A percentile compares a stretch with the other conserved stretches of the same genome.
phyloP scores from a whole-genome alignment of 2,888 invertebrate genomes.

The Luffia ferchaultella region DNA sequence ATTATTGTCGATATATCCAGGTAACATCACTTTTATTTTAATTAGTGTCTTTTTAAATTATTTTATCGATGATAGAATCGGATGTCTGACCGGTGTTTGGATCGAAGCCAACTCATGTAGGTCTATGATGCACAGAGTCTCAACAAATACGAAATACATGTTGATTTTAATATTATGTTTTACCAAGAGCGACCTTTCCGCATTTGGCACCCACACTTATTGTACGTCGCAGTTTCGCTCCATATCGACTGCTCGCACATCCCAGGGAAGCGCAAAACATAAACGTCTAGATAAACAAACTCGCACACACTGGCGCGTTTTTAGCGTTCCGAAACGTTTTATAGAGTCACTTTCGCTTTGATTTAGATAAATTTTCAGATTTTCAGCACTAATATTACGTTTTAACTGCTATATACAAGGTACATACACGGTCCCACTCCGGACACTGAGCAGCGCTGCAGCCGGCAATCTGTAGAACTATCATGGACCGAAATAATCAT shows the following conservation, averaged over 20 bases:
- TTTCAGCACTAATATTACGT: slow-evolving; percentile 34
- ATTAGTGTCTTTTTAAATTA: background rate
- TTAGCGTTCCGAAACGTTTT: no score
- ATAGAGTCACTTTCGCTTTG: slow-evolving; percentile 6
- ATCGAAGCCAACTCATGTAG: background rate
- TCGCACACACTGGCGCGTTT: no score
- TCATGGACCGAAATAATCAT: slow-evolving; percentile 65
- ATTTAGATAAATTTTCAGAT: slow-evolving; percentile 4
- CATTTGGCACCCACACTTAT: slow-evolving; percentile 3
- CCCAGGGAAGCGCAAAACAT: slow-evolving; percentile 28
- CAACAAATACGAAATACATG: slow-evolving; percentile 6
- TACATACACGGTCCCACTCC: slow-evolving; percentile 41
- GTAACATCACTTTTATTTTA: background rate
- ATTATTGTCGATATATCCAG: background rate
- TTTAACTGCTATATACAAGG: slow-evolving; percentile 42
- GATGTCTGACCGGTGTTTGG: background rate
- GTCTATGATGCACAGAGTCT: slow-evolving; percentile 1
- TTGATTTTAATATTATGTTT: slow-evolving; percentile 10
- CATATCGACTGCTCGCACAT: slow-evolving; percentile 23
- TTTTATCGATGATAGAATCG: background rate
- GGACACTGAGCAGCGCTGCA: slow-evolving; percentile 40
- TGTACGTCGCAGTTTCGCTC: slow-evolving; percentile 3
- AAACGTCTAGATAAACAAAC: slow-evolving; percentile 23
- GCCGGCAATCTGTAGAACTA: slow-evolving; percentile 54
- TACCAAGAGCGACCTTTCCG: slow-evolving; percentile 1